These are phyloP conservation scores for Brachionichthys hirsutus DNA, from an alignment of 2,113 vertebrate genomes.

Conservation along the genomic window DNA sequence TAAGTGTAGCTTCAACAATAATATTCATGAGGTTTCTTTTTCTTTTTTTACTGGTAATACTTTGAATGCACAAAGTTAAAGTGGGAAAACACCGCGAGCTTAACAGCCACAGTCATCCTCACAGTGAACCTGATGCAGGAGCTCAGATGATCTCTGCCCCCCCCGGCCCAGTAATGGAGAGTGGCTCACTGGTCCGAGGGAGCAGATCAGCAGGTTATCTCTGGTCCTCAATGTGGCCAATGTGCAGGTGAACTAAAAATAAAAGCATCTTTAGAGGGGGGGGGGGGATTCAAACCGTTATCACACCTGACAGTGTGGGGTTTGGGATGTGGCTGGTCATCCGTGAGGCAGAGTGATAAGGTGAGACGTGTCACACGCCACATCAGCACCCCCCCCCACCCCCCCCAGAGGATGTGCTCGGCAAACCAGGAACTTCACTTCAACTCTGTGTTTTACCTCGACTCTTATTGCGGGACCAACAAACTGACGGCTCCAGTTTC, in stretches of 20 bases:
- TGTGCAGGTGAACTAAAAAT: slow-evolving; percentile 60
- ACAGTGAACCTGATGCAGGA: slow-evolving; percentile 13
- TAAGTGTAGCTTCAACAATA: neutral
- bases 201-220: slow-evolving; percentile 55
- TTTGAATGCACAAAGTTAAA: too few relatives aligned
- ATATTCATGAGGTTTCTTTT: too few relatives aligned
- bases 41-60: too few relatives aligned
- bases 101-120: too few relatives aligned
- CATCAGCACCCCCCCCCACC: slow-evolving; percentile 35
- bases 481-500: slow-evolving; percentile 17
- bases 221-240: slow-evolving; percentile 29
- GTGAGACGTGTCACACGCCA: slow-evolving; percentile 69
- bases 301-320: slow-evolving; percentile 79
- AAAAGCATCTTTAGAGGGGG: slow-evolving; percentile 55
- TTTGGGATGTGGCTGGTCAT: slow-evolving; percentile 69
- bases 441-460: slow-evolving; percentile 28
- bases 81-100: too few relatives aligned
- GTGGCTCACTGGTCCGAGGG: slow-evolving; percentile 40
- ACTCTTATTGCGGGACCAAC: slow-evolving; percentile 43
- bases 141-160: slow-evolving; percentile 43
- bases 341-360: slow-evolving; percentile 68
- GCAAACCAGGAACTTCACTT: slow-evolving; percentile 56
- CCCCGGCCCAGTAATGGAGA: slow-evolving; percentile 4
- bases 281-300: slow-evolving; percentile 66
- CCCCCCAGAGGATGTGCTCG: slow-evolving; percentile 59